Base-by-base conservation (phyloP, 2,888 invertebrate species). In the Nesidiocoris tenuis region DNA sequence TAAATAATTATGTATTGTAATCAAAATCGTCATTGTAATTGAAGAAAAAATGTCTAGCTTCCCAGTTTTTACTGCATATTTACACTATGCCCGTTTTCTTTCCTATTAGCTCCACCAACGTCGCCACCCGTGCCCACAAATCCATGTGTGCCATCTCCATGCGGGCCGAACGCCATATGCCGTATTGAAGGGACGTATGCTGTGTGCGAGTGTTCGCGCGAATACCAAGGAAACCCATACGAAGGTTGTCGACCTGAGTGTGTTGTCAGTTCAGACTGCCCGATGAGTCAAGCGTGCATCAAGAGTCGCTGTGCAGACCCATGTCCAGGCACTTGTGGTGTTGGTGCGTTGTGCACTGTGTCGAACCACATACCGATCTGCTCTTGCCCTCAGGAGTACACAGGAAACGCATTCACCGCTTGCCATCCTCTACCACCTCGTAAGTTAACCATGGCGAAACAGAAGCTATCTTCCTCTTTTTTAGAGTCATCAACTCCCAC, bases 111-210 rank as follows among this genome's bases (percentile, higher is more conserved):
- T 21, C 65, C 24, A 65, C 61, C 57, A n/a, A 67, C 74, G 67
- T 63, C 74, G 66, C 75, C 83, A 64, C 71, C 83, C 80, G 87
- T 88, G 81, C 85, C 86, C 61, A 83, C 87, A 1, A 90, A 90
- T 81, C 93, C 93, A 0, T 94, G 94, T 82, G 90, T 93, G 82
- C 93, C 94, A 70, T 93, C 93, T 39, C 94, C 94, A 0, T 95
- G 95, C 82, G 95, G 95, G 59, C 85, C 91, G 0, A 95, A 95
- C 83, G 93, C 95, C 1, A 85, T 91, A 82, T 91, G 93, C 84
- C 89, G 87, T 81, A 88, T 90, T 83, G 87, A 90, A 78, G 91
- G 92, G 80, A 91, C 90, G 54, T 91, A 90, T 24, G 93, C 92
- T 21, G 89, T 92, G 72, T 94, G 94, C 82, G 88, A 89, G 57